A percentile compares a stretch with the other conserved stretches of the same genome.
These are phyloP conservation scores for Albula goreensis DNA, from an alignment of 2,113 vertebrate species.

Conservation along the genomic window DNA sequence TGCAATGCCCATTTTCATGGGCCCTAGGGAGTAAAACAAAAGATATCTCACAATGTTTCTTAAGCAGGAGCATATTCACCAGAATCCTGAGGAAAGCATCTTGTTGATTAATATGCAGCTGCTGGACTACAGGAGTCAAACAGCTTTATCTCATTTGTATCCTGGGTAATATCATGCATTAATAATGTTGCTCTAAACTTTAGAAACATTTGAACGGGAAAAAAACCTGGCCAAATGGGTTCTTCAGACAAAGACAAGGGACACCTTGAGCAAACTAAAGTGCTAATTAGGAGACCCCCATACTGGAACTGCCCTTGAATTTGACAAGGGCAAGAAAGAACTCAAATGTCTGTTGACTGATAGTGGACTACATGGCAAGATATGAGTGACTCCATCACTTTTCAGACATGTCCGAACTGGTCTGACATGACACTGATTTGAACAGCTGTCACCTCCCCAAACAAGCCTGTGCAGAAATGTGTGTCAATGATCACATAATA, in stretches of 20 bases:
- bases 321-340: not conserved
- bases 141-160: slow-evolving; percentile 4
- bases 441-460: too few relatives aligned
- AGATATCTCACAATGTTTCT: not conserved
- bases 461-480: too few relatives aligned
- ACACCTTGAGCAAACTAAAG: not conserved
- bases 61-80: not conserved
- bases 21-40: not conserved
- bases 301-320: not conserved
- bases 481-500: too few relatives aligned
- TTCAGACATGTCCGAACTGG: too few relatives aligned
- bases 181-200: not conserved
- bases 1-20: not conserved
- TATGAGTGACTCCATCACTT: too few relatives aligned
- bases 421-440: too few relatives aligned
- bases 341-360: too few relatives aligned
- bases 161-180: not conserved
- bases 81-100: not conserved
- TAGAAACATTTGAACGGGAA: not conserved
- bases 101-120: not conserved
- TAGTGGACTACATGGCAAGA: too few relatives aligned
- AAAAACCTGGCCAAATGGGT: not conserved
- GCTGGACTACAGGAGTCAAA: not conserved
- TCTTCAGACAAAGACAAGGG: not conserved
- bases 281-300: not conserved